phyloP scores from a whole-genome alignment of 2,113 vertebrate species.

The Hippocampus abdominalis region DNA sequence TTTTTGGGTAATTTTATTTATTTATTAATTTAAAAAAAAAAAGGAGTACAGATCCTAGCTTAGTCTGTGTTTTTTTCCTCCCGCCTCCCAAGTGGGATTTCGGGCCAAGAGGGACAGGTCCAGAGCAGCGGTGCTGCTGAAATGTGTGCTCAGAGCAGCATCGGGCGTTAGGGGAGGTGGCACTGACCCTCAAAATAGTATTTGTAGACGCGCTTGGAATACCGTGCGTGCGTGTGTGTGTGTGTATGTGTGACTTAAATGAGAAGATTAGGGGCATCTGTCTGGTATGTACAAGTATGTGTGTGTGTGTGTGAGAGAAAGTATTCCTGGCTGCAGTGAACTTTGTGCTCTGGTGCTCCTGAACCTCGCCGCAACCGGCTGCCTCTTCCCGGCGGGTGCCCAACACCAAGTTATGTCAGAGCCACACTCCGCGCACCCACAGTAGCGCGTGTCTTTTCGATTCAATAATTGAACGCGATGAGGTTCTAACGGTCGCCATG shows the following conservation, averaged over 20 bases:
- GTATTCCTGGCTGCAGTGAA: conserved; percentile 55
- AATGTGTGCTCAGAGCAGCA: conserved; percentile 39
- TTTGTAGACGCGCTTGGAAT: conserved; percentile 37
- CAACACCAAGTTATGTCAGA: conserved; percentile 54
- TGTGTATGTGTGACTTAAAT: conserved; percentile 24
- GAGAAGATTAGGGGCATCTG: conserved; percentile 31
- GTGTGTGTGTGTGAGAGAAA: conserved; percentile 13
- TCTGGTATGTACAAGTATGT: conserved; percentile 10
- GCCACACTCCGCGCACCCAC: conserved; percentile 10
- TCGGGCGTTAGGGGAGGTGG: conserved; percentile 11
- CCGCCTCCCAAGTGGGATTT: background rate
- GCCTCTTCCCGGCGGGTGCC: conserved; percentile 45
- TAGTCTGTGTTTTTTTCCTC: conserved; percentile 1
- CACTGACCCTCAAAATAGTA: conserved; percentile 46
- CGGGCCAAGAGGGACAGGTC: conserved; percentile 12
- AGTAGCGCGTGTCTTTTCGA: conserved; percentile 7
- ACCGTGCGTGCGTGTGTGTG: background rate
- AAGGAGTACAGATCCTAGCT: conserved; percentile 1
- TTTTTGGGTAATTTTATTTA: no score
- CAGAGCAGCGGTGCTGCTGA: conserved; percentile 14
- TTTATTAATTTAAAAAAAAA: no score
- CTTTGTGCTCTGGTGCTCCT: conserved; percentile 60
- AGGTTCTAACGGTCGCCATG: conserved; percentile 1
- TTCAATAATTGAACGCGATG: conserved; percentile 20
- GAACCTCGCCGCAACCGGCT: conserved; percentile 54